Evolutionary conservation across 1,140 invertebrate genomes (phyloP), one percentile per base, ranked within the genome.

Genomic region (Lepidurus apus): DNA sequence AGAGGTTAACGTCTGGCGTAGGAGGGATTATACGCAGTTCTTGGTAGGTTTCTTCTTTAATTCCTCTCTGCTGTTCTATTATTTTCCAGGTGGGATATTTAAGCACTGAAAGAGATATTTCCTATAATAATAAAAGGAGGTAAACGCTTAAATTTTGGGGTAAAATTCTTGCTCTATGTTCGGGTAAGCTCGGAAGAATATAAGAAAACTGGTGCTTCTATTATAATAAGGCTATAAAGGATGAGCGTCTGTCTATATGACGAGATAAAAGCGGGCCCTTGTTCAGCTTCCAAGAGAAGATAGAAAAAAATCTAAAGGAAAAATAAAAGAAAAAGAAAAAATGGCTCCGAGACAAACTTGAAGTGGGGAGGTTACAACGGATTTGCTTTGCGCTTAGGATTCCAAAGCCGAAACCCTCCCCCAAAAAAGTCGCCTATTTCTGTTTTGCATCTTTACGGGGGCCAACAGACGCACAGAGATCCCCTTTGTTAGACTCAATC

Each of bases 221-320:
- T 65, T 65, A 65, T 65, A 65, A 65, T 65, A 65, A 65, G 53
- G 53, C 53, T 65, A 65, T 65, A n/a, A 65, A 65, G 21, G 53
- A 65, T 21, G 53, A 65, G n/a, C 53, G 53, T 65, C 53, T 65
- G 13, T 65, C 53, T 65, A 65, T 65, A 65, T 65, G 53, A 65
- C 53, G 53, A 65, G 53, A 65, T 65, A 65, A 65, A 65, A 65
- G 53, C 53, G 17, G 17, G n/a, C 17, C 21, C 53, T 65, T 65
- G 53, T 65, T 65, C 53, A n/a, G 53, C 53, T 65, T 65, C 53
- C 21, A 47, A 17, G 17, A 47, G 17, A 65, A 65, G 53, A 65
- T 5, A 65, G 21, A 65, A 65, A 65, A 65, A 65, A 17, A 3
- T 13, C 6, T 7, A 13, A 65, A n/a, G n/a, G 47, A 65, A 65